Evolutionary conservation across 2,113 vertebrate species (phyloP).

Genomic region (western clawed frog (Xenopus tropicalis)): UCB_Xtro_10.0 CM004447.2:11070501-11071000

Average conservation of each 20-base stretch:
- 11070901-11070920: slow-evolving; percentile 12
- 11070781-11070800: slow-evolving; percentile 29
- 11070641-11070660: not conserved
- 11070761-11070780: slow-evolving; percentile 35
- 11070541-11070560: too few species aligned
- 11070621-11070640: not conserved
- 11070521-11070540: too few species aligned
- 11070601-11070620: too few species aligned
- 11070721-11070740: slow-evolving; percentile 3
- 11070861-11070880: slow-evolving; percentile 28
- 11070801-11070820: slow-evolving; percentile 33
- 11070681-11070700: not conserved
- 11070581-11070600: too few species aligned
- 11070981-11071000: not conserved
- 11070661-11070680: not conserved
- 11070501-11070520: too few species aligned
- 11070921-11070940: slow-evolving; percentile 20
- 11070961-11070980: not conserved
- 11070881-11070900: not conserved
- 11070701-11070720: slow-evolving; percentile 1
- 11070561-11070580: too few species aligned
- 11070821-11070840: slow-evolving; percentile 41
- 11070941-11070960: slow-evolving; percentile 24
- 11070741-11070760: slow-evolving; percentile 34
- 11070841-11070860: slow-evolving; percentile 36